These are phyloP conservation scores for Stegostoma tigrinum DNA, from an alignment of 2,113 vertebrate genomes.

Conservation along the genomic window DNA sequence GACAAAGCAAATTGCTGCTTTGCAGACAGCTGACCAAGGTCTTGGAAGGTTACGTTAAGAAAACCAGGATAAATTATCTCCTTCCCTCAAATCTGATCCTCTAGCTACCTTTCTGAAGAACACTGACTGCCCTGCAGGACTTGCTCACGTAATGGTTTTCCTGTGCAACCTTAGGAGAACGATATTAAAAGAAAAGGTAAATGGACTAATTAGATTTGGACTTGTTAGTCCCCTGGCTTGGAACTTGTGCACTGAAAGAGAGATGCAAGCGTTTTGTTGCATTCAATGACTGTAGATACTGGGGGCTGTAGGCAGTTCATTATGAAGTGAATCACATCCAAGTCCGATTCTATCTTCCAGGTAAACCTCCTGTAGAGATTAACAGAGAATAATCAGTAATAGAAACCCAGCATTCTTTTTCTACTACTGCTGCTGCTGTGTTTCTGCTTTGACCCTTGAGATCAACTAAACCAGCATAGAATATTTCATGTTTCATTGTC, in stretches of 20 bases:
- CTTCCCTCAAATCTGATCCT: neutral
- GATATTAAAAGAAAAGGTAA: neutral
- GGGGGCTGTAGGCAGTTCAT: neutral
- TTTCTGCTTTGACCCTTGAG: neutral
- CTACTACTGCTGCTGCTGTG: neutral
- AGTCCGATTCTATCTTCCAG: neutral
- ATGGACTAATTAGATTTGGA: neutral
- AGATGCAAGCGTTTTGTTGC: neutral
- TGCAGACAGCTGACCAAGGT: neutral
- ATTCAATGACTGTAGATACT: neutral
- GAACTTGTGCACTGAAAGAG: neutral
- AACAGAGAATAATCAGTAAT: neutral
- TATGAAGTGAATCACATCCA: neutral
- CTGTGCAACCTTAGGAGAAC: neutral
- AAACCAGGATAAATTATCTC: neutral
- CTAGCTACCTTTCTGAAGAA: neutral
- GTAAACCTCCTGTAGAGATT: neutral
- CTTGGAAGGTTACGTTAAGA: neutral
- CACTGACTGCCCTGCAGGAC: neutral
- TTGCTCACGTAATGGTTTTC: neutral
- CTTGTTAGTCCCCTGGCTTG: neutral
- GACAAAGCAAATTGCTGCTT: neutral
- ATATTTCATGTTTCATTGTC: too few relatives aligned
- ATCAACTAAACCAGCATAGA: neutral
- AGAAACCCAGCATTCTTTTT: neutral